Evolutionary conservation across 2,888 invertebrate species (phyloP).

Genomic region (Helleia helle): DNA sequence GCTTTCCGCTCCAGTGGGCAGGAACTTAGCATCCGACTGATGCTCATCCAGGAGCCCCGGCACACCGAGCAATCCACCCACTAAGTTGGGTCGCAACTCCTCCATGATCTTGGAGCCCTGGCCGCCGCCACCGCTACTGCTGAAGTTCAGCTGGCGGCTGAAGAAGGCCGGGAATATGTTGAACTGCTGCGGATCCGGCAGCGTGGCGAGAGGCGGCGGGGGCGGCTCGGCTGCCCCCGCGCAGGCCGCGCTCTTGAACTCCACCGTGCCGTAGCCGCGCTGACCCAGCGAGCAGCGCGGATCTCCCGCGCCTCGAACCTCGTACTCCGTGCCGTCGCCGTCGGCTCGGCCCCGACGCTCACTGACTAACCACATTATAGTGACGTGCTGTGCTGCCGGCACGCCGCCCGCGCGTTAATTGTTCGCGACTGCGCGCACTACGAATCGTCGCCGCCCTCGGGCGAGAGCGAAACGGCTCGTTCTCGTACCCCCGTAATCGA

Average conservation of each 20-base stretch:
- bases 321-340: slow-evolving; percentile 63
- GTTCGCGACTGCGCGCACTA: slow-evolving; percentile 70
- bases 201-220: slow-evolving; percentile 72
- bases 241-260: slow-evolving; percentile 86
- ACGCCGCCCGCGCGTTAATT: slow-evolving; percentile 65
- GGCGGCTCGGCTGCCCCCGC: slow-evolving; percentile 70
- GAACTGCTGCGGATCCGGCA: slow-evolving; percentile 85
- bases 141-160: slow-evolving; percentile 90
- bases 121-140: slow-evolving; percentile 78
- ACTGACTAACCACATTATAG: slow-evolving; percentile 79
- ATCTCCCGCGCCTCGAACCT: slow-evolving; percentile 51
- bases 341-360: slow-evolving; percentile 76
- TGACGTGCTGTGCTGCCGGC: slow-evolving; percentile 61
- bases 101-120: slow-evolving; percentile 88
- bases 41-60: slow-evolving; percentile 87
- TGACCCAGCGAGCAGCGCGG: slow-evolving; percentile 63
- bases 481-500: slow-evolving; percentile 62
- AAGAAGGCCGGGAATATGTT: slow-evolving; percentile 94
- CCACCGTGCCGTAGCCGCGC: slow-evolving; percentile 83
- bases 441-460: slow-evolving; percentile 54
- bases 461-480: slow-evolving; percentile 56
- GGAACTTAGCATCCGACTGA: slow-evolving; percentile 72
- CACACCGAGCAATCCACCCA: slow-evolving; percentile 84
- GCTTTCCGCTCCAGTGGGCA: slow-evolving; percentile 68
- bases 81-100: slow-evolving; percentile 87